Conservation (phyloP, 2,113 vertebrate species). For the Hiodon alosoides region DNA sequence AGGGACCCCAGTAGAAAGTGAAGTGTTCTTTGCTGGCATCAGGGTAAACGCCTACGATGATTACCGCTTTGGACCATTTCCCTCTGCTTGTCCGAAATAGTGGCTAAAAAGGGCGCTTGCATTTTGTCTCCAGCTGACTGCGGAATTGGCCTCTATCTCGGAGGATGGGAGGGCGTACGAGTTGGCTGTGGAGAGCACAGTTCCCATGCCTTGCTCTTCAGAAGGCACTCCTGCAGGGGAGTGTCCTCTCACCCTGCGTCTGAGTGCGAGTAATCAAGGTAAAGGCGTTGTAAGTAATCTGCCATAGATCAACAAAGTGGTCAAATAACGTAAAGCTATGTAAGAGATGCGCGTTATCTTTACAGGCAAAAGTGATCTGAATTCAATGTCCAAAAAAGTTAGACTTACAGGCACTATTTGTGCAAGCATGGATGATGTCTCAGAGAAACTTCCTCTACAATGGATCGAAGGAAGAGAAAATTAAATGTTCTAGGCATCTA, state of each 20-base stretch:
- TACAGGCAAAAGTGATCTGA: too few relatives aligned
- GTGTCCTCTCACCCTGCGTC: conserved; percentile 68
- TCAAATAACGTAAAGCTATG: too few relatives aligned
- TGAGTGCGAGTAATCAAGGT: conserved; percentile 70
- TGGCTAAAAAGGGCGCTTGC: not conserved
- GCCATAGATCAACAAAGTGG: not conserved
- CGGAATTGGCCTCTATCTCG: conserved; percentile 61
- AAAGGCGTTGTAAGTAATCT: conserved; percentile 28
- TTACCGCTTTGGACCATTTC: not conserved
- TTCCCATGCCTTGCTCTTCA: conserved; percentile 73
- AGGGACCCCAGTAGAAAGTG: conserved; percentile 67
- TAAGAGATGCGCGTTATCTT: too few relatives aligned
- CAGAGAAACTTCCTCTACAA: too few relatives aligned
- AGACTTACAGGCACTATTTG: too few relatives aligned
- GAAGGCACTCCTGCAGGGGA: conserved; percentile 46
- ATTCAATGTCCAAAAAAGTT: too few relatives aligned
- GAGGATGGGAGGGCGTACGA: conserved; percentile 75
- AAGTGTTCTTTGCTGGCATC: conserved; percentile 82
- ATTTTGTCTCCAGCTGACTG: conserved; percentile 58
- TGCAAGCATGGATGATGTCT: too few relatives aligned
- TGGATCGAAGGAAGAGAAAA: not conserved
- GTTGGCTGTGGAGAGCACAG: conserved; percentile 69
- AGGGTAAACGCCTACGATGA: conserved; percentile 55
- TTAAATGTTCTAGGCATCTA: too few relatives aligned
- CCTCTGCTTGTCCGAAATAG: not conserved